These are phyloP conservation scores for Pegea sp. DNA, from an alignment of 23 tunicate species.

Conservation along the genomic window DNA sequence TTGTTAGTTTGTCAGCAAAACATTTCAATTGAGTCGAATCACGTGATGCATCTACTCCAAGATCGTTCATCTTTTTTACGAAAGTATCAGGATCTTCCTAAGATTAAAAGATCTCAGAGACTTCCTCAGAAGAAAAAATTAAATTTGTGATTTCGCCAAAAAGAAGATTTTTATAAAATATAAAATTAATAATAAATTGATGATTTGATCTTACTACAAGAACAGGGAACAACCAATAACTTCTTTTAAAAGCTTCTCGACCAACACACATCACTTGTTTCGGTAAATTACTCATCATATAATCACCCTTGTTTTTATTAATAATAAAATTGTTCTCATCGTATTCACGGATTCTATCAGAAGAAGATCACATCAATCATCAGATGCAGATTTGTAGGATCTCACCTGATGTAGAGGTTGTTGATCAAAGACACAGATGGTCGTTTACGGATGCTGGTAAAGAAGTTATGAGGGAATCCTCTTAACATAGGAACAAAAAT, in stretches of 20 bases:
- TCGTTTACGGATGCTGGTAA: constrained; percentile 14
- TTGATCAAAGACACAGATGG: constrained; percentile 25
- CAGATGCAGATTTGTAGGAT: not conserved
- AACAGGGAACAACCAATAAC: constrained; percentile 40
- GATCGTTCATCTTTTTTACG: constrained; percentile 1
- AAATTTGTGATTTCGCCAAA: not conserved
- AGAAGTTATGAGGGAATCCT: constrained; percentile 20
- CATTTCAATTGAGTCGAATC: constrained; percentile 18
- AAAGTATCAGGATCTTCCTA: constrained; percentile 7
- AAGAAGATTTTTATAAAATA: not conserved
- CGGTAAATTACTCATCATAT: constrained; percentile 11
- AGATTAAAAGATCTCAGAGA: not conserved
- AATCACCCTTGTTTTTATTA: constrained; percentile 17
- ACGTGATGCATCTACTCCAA: constrained; percentile 26
- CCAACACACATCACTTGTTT: constrained; percentile 10
- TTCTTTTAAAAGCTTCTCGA: constrained; percentile 3
- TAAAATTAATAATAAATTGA: not conserved
- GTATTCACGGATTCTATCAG: constrained; percentile 6
- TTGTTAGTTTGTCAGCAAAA: too few relatives aligned
- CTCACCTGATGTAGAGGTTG: constrained; percentile 20
- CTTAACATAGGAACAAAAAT: constrained; percentile 25
- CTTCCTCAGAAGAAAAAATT: too few relatives aligned
- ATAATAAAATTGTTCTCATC: constrained; percentile 6
- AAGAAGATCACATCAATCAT: not conserved
- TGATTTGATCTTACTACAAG: constrained; percentile 19